Percentiles rank a stretch among this genome's conserved stretches.
Evolutionary conservation across 2,888 invertebrate species (phyloP).

Genomic region (Mactromeris polynyma): DNA sequence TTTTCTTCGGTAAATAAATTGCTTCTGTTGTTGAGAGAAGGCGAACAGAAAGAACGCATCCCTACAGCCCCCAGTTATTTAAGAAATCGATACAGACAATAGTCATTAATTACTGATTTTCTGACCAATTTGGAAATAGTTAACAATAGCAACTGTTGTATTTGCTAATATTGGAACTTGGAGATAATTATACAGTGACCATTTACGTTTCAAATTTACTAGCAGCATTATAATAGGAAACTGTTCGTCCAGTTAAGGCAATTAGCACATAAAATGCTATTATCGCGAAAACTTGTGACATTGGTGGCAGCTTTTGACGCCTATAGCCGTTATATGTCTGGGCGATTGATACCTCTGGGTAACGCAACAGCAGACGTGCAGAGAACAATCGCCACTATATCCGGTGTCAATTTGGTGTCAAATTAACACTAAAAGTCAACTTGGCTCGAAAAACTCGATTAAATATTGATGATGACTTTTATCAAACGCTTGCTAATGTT

Average conservation of each 20-base stretch:
- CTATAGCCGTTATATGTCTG: not conserved
- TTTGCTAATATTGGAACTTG: not conserved
- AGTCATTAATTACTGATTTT: too few relatives aligned
- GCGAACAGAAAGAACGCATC: too few relatives aligned
- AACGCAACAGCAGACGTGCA: not conserved
- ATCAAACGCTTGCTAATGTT: not conserved
- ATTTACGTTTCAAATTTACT: not conserved
- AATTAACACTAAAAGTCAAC: not conserved
- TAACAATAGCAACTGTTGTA: not conserved
- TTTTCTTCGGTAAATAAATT: not conserved
- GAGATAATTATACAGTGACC: not conserved
- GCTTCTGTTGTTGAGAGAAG: not conserved
- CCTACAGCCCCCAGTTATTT: too few relatives aligned
- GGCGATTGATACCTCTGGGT: not conserved
- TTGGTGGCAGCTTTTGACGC: not conserved
- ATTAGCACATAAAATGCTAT: not conserved
- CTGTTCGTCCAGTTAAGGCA: not conserved
- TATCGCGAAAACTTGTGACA: conserved; percentile 9
- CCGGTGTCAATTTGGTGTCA: not conserved
- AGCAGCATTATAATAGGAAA: not conserved
- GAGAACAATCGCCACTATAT: not conserved
- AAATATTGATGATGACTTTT: not conserved
- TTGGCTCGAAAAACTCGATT: not conserved
- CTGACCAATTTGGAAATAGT: too few relatives aligned
- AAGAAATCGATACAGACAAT: too few relatives aligned